Conservation (phyloP, 2,113 vertebrate genomes). For the Grantiella picta region DNA sequence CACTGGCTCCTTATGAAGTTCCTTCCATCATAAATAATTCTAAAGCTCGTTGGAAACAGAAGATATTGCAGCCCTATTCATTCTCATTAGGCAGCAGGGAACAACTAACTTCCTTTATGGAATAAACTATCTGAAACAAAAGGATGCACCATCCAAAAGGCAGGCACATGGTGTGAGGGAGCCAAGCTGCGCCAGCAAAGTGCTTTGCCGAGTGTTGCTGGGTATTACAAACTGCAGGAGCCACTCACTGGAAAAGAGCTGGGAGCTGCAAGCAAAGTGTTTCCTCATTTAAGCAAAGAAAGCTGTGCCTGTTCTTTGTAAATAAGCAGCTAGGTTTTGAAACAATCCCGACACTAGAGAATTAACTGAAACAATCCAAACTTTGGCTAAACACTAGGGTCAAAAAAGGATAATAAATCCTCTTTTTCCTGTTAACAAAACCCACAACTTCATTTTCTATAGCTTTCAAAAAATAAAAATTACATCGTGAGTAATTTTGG, state of each 20-base stretch:
- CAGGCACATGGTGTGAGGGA: not conserved
- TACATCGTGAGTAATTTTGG: not conserved
- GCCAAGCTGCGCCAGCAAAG: not conserved
- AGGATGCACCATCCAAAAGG: not conserved
- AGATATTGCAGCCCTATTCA: not conserved
- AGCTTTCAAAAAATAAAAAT: constrained; percentile 3
- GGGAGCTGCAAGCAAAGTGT: not conserved
- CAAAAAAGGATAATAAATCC: constrained; percentile 28
- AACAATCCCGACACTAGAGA: not conserved
- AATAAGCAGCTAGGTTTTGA: constrained; percentile 24
- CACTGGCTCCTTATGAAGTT: not conserved
- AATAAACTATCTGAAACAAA: not conserved
- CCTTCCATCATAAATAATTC: not conserved
- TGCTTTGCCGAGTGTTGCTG: rapidly evolving
- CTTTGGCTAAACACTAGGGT: not conserved
- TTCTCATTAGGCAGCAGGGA: not conserved
- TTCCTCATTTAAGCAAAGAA: constrained; percentile 24
- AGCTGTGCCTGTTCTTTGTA: not conserved
- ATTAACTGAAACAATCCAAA: constrained; percentile 10
- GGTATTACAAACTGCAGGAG: not conserved
- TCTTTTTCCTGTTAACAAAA: constrained; percentile 1
- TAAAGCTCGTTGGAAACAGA: not conserved
- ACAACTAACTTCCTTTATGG: not conserved
- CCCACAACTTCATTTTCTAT: constrained; percentile 5
- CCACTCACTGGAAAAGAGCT: not conserved